phyloP scores from a whole-genome alignment of 2,888 invertebrate species.

The Himalopsyche kuldschensis region DNA sequence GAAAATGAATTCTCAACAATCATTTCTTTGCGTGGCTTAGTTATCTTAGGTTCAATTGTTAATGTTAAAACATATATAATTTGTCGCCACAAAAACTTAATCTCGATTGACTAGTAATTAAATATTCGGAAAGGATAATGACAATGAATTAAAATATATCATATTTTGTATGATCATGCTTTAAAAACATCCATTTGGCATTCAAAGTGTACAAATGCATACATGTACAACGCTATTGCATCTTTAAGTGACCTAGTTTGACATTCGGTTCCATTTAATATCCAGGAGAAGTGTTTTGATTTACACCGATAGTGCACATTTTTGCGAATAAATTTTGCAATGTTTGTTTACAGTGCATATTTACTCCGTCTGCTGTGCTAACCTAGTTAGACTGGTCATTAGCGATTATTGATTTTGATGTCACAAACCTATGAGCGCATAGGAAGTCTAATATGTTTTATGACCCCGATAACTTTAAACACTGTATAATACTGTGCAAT shows the following conservation, averaged over 20 bases:
- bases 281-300: neutral
- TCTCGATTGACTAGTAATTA: too few relatives aligned
- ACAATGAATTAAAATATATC: too few relatives aligned
- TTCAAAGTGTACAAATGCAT: too few relatives aligned
- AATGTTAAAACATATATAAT: too few relatives aligned
- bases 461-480: neutral
- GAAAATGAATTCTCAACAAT: too few relatives aligned
- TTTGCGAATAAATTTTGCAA: neutral
- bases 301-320: neutral
- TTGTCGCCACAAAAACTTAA: too few relatives aligned
- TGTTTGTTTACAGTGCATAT: neutral
- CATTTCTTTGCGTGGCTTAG: too few relatives aligned
- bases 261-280: too few relatives aligned
- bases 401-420: slow-evolving; percentile 24
- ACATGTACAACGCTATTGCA: neutral
- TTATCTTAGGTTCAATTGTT: too few relatives aligned
- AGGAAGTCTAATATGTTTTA: neutral
- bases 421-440: neutral
- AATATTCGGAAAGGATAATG: too few relatives aligned
- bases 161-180: too few relatives aligned
- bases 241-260: neutral
- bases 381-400: slow-evolving; percentile 17
- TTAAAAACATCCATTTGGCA: too few relatives aligned
- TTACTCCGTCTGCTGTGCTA: neutral
- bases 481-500: neutral